phyloP scores from a whole-genome alignment of 2,888 invertebrate genomes.

The Caradrina clavipalpis region DNA sequence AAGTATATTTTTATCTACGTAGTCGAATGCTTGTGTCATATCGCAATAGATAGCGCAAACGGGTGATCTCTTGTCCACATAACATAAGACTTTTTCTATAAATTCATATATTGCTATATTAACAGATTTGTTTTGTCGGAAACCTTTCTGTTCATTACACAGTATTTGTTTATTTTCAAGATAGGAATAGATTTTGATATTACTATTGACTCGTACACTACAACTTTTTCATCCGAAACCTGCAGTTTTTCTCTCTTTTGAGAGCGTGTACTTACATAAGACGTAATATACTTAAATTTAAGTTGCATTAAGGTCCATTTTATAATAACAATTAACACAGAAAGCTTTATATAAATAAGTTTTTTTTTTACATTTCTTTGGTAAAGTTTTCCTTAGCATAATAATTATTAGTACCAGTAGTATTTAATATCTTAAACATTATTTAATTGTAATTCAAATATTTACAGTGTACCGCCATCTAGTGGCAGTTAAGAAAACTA shows the following conservation, averaged over 20 bases:
- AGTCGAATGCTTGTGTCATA: too few species aligned
- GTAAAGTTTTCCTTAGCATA: background rate
- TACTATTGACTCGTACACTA: too few species aligned
- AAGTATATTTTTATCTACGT: too few species aligned
- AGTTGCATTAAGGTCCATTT: background rate
- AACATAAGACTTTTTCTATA: too few species aligned
- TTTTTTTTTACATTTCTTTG: background rate
- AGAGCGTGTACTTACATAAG: slow-evolving; percentile 17
- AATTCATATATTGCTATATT: too few species aligned
- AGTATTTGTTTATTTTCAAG: too few species aligned
- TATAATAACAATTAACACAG: background rate
- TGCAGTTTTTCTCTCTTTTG: background rate
- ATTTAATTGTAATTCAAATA: background rate
- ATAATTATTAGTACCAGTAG: background rate
- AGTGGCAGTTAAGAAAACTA: too few species aligned
- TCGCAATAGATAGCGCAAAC: too few species aligned
- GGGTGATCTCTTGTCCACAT: too few species aligned
- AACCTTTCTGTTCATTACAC: too few species aligned
- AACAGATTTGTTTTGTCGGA: too few species aligned
- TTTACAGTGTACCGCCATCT: background rate
- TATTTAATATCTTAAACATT: slow-evolving; percentile 3
- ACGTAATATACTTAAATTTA: background rate
- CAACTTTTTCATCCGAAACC: background rate
- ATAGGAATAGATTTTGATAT: too few species aligned
- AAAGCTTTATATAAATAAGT: background rate